Evolutionary conservation across 1,140 invertebrate genomes (phyloP).

Genomic region (Phymastichus coffea): DNA sequence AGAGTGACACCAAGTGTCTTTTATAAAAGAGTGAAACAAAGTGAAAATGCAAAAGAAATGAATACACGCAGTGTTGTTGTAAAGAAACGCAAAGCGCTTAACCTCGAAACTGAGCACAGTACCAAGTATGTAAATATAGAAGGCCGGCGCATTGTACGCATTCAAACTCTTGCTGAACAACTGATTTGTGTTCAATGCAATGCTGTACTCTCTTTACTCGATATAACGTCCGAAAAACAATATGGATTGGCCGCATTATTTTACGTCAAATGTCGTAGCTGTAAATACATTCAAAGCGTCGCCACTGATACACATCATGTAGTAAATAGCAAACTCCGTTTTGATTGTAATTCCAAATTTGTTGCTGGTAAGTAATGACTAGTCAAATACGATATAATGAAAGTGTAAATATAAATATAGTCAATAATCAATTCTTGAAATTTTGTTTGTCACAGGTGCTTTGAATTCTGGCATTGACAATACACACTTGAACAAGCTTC

Average conservation of each 20-base stretch:
- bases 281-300: no score
- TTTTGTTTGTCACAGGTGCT: no score
- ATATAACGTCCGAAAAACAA: background rate
- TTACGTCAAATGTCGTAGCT: background rate
- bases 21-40: background rate
- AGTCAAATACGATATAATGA: no score
- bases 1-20: background rate
- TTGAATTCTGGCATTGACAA: slow-evolving; percentile 20
- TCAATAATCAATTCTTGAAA: no score
- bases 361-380: slow-evolving; percentile 4
- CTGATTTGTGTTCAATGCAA: no score
- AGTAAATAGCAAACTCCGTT: background rate
- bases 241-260: background rate
- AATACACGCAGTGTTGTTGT: no score
- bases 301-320: background rate
- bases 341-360: slow-evolving; percentile 8
- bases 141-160: background rate
- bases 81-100: background rate
- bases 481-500: slow-evolving; percentile 22
- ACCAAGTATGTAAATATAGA: no score
- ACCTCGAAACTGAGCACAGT: no score
- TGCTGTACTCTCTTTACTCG: no score
- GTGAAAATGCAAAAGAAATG: no score
- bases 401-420: background rate
- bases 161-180: background rate